phyloP scores from a whole-genome alignment of 2,888 invertebrate genomes.

The Lumbricus terrestris region DNA sequence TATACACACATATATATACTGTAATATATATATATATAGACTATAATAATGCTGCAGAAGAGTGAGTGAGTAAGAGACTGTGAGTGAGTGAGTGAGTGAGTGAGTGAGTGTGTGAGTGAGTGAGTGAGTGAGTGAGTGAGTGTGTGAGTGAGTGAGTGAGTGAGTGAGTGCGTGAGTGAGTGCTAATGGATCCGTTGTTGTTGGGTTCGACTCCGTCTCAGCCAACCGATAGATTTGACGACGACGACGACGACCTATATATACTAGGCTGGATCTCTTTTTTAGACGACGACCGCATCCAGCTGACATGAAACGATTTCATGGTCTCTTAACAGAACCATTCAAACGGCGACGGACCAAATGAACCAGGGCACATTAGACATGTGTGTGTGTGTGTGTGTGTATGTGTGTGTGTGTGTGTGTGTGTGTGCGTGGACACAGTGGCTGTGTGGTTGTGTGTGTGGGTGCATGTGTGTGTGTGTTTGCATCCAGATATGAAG shows the following conservation, averaged over 20 bases:
- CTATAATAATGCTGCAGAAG: no score
- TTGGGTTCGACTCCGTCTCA: not conserved
- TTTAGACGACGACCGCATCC: not conserved
- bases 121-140: no score
- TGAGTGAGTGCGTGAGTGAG: not conserved
- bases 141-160: no score
- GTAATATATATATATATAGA: no score
- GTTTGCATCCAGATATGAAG: not conserved
- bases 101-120: no score
- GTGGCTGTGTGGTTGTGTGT: not conserved
- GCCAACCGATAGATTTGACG: no score
- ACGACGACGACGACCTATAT: no score
- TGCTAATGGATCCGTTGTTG: not conserved
- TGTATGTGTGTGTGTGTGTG: not conserved
- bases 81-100: no score
- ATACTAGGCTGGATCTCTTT: not conserved
- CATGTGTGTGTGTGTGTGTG: not conserved
- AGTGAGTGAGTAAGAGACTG: no score
- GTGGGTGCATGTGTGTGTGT: not conserved
- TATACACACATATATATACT: no score
- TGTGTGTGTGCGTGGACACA: not conserved
- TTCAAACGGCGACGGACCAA: not conserved
- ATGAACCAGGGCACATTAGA: not conserved
- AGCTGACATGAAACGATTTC: not conserved
- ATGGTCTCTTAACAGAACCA: not conserved